Conservation (phyloP, 2,113 vertebrate species). For the Rhadina sibilatrix region DNA sequence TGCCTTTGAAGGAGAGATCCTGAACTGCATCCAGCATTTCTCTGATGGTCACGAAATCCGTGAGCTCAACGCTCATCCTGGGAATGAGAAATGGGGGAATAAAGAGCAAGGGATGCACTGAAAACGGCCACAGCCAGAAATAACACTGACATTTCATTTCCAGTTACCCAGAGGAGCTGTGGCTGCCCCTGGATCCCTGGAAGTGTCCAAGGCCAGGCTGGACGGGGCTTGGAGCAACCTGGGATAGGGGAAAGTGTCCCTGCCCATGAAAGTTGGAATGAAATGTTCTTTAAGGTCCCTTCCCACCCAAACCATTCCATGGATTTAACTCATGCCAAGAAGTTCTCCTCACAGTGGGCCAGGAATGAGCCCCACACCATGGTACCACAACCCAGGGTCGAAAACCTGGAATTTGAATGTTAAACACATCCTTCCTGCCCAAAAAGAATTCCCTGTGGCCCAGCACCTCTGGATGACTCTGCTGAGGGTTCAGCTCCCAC, state of each 20-base stretch:
- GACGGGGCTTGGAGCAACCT: neutral
- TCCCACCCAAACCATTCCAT: neutral
- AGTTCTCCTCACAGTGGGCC: neutral
- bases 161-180: neutral
- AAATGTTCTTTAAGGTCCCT: neutral
- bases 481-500: neutral
- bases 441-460: neutral
- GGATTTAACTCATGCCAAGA: neutral
- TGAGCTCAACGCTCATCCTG: conserved; percentile 84
- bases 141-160: fast-evolving
- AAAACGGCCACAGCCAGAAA: neutral
- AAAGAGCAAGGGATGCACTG: neutral
- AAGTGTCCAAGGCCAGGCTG: neutral
- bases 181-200: neutral
- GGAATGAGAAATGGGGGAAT: neutral
- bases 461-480: fast-evolving
- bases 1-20: conserved; percentile 72
- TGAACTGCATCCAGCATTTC: conserved; percentile 74
- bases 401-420: neutral
- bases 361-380: fast-evolving
- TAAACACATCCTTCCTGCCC: neutral
- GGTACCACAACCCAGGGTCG: neutral
- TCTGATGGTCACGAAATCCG: conserved; percentile 73
- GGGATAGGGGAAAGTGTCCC: neutral
- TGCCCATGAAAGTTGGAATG: neutral